phyloP scores from a whole-genome alignment of 1,140 invertebrate genomes.

The Drosophila arizonae region DNA sequence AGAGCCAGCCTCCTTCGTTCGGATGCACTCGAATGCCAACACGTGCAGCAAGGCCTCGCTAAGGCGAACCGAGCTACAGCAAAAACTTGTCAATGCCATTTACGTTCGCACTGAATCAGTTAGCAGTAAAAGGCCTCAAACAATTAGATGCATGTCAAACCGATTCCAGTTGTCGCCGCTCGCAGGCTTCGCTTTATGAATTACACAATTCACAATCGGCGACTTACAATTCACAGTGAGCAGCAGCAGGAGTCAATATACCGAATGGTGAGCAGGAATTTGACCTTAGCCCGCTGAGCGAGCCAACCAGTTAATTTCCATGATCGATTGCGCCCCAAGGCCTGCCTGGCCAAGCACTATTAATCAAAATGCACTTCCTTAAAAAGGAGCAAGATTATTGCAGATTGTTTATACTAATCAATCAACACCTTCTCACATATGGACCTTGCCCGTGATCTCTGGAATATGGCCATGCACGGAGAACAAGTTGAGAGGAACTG shows the following conservation, averaged over 20 bases:
- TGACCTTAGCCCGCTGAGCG: constrained; percentile 28
- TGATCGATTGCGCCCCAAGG: not conserved
- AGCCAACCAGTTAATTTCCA: constrained; percentile 7
- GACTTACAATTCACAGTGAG: not conserved
- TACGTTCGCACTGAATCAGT: constrained; percentile 56
- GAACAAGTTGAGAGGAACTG: too few relatives aligned
- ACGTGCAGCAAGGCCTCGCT: constrained; percentile 56
- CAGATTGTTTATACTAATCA: constrained; percentile 1
- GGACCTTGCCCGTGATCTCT: not conserved
- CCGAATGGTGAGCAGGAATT: constrained; percentile 14
- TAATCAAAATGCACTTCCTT: constrained; percentile 11
- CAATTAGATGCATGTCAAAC: constrained; percentile 66
- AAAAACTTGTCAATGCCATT: constrained; percentile 67
- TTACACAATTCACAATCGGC: constrained; percentile 41
- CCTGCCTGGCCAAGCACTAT: constrained; percentile 3
- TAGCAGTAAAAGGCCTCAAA: constrained; percentile 72
- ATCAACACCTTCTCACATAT: constrained; percentile 17
- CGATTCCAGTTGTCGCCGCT: constrained; percentile 39
- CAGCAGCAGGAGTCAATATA: not conserved
- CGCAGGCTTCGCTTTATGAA: constrained; percentile 45
- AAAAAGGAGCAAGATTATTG: not conserved
- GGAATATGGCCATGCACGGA: too few relatives aligned
- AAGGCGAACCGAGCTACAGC: constrained; percentile 40
- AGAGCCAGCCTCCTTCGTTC: constrained; percentile 16
- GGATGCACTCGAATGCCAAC: constrained; percentile 62